A percentile compares a stretch with the other conserved stretches of the same genome.
Evolutionary conservation across 2,888 invertebrate species (phyloP).

Genomic region (Coelinius sp.): DNA sequence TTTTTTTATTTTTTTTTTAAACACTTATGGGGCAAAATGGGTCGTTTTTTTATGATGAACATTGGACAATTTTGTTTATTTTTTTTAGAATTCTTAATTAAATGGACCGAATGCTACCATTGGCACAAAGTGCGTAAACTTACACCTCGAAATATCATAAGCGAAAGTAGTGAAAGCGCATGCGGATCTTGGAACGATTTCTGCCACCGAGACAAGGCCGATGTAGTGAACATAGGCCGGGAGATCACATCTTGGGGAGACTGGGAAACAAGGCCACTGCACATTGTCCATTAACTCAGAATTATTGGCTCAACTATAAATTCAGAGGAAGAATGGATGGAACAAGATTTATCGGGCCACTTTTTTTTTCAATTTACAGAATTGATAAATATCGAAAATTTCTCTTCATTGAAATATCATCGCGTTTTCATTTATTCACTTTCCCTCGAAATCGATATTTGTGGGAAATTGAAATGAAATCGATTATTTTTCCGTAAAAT

Average conservation of each 20-base stretch:
- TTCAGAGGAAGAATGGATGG: conserved; percentile 33
- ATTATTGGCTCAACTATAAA: conserved; percentile 9
- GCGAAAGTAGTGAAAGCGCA: conserved; percentile 70
- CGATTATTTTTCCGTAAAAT: too few species aligned
- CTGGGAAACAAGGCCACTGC: conserved; percentile 11
- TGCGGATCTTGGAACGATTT: conserved; percentile 34
- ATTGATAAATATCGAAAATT: background rate
- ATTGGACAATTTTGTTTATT: too few species aligned
- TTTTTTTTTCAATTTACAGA: conserved; percentile 23
- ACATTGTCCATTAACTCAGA: background rate
- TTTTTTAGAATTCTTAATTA: conserved; percentile 5
- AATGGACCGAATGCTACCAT: conserved; percentile 28
- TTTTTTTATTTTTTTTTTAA: too few species aligned
- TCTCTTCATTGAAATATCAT: background rate
- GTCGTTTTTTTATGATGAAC: too few species aligned
- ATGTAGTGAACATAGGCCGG: conserved; percentile 4
- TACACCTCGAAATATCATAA: conserved; percentile 63
- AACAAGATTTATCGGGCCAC: conserved; percentile 27
- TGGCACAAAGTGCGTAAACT: conserved; percentile 38
- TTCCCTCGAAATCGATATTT: background rate
- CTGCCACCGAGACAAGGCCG: conserved; percentile 44
- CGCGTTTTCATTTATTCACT: background rate
- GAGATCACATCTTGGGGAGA: background rate
- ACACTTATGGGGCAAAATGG: too few species aligned
- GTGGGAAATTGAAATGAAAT: background rate